Evolutionary conservation across 2,888 invertebrate genomes (phyloP).

Genomic region (Heterodera filipjevi): DNA sequence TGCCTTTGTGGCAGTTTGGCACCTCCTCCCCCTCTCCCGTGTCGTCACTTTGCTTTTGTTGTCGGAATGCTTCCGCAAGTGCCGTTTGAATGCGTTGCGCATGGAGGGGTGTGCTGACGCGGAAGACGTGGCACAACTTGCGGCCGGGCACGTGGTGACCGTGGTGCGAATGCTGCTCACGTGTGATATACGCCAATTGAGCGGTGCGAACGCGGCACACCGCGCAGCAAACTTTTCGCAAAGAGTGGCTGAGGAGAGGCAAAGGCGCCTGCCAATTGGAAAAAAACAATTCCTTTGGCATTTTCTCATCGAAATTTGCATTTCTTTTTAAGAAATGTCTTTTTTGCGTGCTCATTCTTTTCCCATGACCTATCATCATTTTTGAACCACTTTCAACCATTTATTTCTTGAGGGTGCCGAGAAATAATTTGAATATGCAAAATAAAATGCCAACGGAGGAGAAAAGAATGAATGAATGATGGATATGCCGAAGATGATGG

Average conservation of each 20-base stretch:
- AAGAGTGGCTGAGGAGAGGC: conserved; percentile 33
- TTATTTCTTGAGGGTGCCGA: not conserved
- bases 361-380: not conserved
- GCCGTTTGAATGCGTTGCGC: not conserved
- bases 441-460: not conserved
- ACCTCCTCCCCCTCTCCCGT: not conserved
- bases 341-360: not conserved
- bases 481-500: not conserved
- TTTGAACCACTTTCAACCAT: not conserved
- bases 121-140: conserved; percentile 44
- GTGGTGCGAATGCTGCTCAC: conserved; percentile 21
- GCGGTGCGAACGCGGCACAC: conserved; percentile 37
- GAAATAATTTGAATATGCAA: not conserved
- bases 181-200: conserved; percentile 41
- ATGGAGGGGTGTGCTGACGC: conserved; percentile 21
- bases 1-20: not conserved
- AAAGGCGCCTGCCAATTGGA: not conserved
- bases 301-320: not conserved
- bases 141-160: conserved; percentile 29
- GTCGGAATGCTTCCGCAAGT: conserved; percentile 1
- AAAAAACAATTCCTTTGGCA: not conserved
- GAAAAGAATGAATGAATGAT: not conserved
- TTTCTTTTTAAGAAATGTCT: not conserved
- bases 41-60: not conserved
- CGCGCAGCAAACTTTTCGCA: conserved; percentile 41